phyloP scores from a whole-genome alignment of 1,140 invertebrate genomes.

The Orchestia grillus region DNA sequence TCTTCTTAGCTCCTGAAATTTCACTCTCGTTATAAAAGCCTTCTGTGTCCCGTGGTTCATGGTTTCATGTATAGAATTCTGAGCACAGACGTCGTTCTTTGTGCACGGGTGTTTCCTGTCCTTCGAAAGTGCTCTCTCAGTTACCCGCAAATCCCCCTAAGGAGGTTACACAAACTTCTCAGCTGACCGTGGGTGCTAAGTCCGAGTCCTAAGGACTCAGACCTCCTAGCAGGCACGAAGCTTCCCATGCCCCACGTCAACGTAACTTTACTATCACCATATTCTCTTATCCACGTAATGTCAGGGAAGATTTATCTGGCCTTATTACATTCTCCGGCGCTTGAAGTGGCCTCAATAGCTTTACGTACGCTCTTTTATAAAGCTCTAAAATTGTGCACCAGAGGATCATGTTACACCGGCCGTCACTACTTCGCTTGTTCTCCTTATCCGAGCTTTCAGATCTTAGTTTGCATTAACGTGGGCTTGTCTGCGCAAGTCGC shows the following conservation, averaged over 20 bases:
- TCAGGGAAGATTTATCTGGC: not conserved
- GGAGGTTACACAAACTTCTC: not conserved
- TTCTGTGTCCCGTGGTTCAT: not conserved
- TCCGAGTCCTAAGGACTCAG: not conserved
- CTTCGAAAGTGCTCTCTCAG: not conserved
- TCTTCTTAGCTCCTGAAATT: not conserved
- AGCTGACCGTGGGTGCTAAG: not conserved
- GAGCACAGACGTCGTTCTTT: not conserved
- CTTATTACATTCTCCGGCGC: not conserved
- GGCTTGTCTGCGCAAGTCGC: not conserved
- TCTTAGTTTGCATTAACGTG: not conserved
- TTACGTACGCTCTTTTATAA: not conserved
- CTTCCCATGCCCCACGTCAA: not conserved
- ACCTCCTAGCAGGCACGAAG: not conserved
- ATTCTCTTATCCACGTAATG: not conserved
- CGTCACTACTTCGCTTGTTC: not conserved
- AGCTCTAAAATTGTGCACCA: not conserved
- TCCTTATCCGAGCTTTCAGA: not conserved
- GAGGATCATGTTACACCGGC: not conserved
- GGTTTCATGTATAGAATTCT: not conserved
- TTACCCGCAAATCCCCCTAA: not conserved
- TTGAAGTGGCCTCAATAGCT: conserved; percentile 7
- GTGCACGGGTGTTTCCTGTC: no score
- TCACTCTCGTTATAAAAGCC: not conserved
- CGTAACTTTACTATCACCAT: not conserved